Evolutionary conservation across 2,797 vertebrate genomes (phyloP).

Genomic region (Glyptemys insculpta): DNA sequence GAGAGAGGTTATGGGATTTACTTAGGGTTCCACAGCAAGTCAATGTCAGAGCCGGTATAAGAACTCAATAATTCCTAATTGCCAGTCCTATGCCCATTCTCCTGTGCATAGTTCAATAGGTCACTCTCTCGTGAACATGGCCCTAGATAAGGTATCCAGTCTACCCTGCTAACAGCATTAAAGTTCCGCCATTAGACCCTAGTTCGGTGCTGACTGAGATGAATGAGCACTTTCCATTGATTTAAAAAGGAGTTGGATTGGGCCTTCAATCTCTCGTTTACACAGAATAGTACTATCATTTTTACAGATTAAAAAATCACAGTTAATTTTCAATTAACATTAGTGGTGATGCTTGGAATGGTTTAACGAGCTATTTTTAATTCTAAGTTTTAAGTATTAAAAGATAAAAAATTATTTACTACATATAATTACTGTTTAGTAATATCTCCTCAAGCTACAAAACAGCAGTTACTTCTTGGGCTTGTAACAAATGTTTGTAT

Average conservation of each 20-base stretch:
- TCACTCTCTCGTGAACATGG: background rate
- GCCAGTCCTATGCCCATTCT: background rate
- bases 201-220: background rate
- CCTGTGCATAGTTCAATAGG: background rate
- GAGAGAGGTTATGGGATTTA: background rate
- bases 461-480: background rate
- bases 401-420: conserved; percentile 19
- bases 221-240: background rate
- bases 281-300: background rate
- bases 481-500: background rate
- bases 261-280: background rate
- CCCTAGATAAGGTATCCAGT: background rate
- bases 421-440: background rate
- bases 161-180: background rate
- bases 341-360: background rate
- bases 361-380: background rate
- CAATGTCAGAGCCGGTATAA: background rate
- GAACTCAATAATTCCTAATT: background rate
- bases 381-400: background rate
- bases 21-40: background rate
- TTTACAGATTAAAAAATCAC: background rate
- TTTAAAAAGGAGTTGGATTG: background rate
- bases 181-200: background rate
- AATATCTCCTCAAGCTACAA: conserved; percentile 36
- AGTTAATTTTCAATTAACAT: background rate